These are phyloP conservation scores for Lepeophtheirus salmonis DNA, from an alignment of 1,140 invertebrate genomes.

Conservation along the genomic window DNA sequence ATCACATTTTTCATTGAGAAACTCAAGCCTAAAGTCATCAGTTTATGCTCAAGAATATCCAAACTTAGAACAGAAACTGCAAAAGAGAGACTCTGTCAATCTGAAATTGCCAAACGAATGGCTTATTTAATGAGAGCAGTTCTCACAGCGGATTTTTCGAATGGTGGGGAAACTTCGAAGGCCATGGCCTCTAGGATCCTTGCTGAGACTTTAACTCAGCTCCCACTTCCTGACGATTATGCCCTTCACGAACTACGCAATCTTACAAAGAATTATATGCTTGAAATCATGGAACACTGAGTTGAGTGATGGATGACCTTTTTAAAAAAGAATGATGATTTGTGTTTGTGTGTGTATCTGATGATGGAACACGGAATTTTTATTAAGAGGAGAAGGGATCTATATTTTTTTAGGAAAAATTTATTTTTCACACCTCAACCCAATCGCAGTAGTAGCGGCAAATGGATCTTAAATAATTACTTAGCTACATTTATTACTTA, in stretches of 20 bases:
- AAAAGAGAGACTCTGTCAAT: conserved; percentile 34
- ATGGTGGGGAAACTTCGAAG: conserved; percentile 24
- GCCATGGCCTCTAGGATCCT: conserved; percentile 29
- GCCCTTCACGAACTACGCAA: conserved; percentile 37
- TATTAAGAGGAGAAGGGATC: no score
- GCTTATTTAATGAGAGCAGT: conserved; percentile 35
- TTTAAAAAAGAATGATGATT: conserved; percentile 12
- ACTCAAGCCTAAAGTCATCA: conserved; percentile 39
- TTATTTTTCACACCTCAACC: no score
- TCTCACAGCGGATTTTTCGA: conserved; percentile 29
- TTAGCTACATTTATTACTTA: no score
- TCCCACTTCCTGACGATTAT: conserved; percentile 45
- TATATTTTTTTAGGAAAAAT: no score
- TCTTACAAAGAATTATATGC: conserved; percentile 26
- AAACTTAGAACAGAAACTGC: conserved; percentile 11
- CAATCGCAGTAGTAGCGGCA: no score
- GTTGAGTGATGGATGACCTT: no score
- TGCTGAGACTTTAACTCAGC: conserved; percentile 32
- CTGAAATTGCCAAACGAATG: conserved; percentile 41
- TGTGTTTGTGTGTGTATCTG: no score
- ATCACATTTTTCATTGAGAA: conserved; percentile 7
- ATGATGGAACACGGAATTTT: not conserved
- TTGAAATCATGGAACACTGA: conserved; percentile 22
- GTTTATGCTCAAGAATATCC: conserved; percentile 31
- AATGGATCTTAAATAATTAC: no score